These are phyloP conservation scores for Perdita meconis DNA, from an alignment of 2,888 invertebrate species.

Conservation along the genomic window DNA sequence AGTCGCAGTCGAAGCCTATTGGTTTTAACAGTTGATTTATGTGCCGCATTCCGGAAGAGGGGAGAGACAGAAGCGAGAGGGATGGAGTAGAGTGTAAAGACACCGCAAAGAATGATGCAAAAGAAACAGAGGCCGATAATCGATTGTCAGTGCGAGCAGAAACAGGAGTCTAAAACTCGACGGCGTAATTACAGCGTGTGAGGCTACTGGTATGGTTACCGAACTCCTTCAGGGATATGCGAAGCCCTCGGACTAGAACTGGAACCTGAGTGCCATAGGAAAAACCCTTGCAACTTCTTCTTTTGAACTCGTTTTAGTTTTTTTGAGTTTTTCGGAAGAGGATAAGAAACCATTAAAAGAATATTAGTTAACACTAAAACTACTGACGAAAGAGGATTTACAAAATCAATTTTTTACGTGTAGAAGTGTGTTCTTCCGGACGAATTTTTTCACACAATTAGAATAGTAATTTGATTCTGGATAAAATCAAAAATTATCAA, in stretches of 20 bases:
- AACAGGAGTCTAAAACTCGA: conserved; percentile 53
- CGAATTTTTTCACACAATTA: too few relatives aligned
- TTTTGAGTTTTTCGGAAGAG: neutral
- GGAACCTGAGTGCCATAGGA: conserved; percentile 3
- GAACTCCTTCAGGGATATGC: conserved; percentile 47
- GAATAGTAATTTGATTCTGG: too few relatives aligned
- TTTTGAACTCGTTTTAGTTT: neutral
- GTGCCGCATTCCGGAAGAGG: too few relatives aligned
- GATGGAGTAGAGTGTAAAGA: neutral
- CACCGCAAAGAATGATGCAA: neutral
- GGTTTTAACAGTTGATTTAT: too few relatives aligned
- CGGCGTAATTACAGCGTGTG: conserved; percentile 69
- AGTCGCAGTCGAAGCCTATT: neutral
- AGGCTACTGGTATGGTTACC: conserved; percentile 69
- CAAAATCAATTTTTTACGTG: too few relatives aligned
- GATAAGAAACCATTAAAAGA: too few relatives aligned
- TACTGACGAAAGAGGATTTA: too few relatives aligned
- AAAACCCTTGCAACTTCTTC: neutral
- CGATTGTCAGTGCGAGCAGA: conserved; percentile 39
- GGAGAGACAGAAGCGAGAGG: neutral
- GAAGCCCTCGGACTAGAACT: conserved; percentile 7
- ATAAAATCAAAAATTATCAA: too few relatives aligned
- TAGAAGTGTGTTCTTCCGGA: too few relatives aligned
- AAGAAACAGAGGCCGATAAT: conserved; percentile 38
- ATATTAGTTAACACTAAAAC: too few relatives aligned